Percentiles rank a stretch among this genome's conserved stretches.
These are phyloP conservation scores for Oriolus oriolus DNA, from an alignment of 2,113 vertebrate species.

Conservation along the genomic window DNA sequence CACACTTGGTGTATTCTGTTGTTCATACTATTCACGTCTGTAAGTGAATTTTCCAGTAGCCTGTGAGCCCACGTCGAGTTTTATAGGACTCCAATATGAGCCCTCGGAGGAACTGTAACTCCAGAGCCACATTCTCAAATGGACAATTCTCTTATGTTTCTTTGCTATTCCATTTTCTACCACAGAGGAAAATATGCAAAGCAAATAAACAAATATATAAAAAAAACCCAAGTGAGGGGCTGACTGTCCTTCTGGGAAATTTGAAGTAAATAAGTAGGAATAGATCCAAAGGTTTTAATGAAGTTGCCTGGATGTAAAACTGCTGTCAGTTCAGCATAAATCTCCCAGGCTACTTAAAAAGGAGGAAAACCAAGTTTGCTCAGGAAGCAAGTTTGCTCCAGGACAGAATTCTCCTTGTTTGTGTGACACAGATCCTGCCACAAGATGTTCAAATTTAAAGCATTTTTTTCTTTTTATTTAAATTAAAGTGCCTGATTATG, in stretches of 20 bases:
- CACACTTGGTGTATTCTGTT: neutral
- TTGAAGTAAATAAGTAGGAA: neutral
- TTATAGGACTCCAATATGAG: neutral
- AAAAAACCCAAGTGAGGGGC: neutral
- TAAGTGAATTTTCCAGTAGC: conserved; percentile 39
- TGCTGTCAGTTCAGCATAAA: neutral
- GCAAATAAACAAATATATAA: neutral
- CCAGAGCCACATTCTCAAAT: neutral
- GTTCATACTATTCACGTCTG: neutral
- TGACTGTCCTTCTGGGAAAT: neutral
- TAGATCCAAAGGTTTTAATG: neutral
- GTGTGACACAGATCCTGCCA: neutral
- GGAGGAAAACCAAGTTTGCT: neutral
- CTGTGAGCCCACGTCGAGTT: neutral
- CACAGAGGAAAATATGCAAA: neutral
- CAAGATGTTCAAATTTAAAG: neutral
- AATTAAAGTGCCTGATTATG: neutral
- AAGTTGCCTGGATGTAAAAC: neutral
- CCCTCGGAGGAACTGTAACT: conserved; percentile 13
- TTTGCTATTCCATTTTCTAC: neutral
- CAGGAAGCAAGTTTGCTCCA: neutral
- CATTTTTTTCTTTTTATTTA: neutral
- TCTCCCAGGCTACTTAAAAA: neutral
- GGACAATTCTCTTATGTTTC: neutral
- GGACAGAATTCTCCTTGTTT: neutral